These are phyloP conservation scores for Dasypolia templi DNA, from an alignment of 2,888 invertebrate genomes.

Conservation along the genomic window DNA sequence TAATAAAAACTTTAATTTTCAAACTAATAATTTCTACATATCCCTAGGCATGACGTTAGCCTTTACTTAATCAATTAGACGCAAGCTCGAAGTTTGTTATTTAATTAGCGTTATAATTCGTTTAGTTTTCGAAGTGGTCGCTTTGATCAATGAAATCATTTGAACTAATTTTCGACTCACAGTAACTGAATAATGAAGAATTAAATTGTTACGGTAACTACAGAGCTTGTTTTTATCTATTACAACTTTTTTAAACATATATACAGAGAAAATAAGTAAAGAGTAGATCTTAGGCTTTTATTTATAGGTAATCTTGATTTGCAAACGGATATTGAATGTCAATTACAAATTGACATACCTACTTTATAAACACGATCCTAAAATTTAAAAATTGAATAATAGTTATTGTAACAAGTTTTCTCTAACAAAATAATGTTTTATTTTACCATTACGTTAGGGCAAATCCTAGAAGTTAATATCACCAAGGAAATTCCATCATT, in stretches of 20 bases:
- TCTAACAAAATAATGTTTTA: too few relatives aligned
- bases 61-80: neutral
- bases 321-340: too few relatives aligned
- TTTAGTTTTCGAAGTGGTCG: neutral
- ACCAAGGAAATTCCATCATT: too few relatives aligned
- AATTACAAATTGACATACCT: too few relatives aligned
- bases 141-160: slow-evolving; percentile 1
- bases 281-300: neutral
- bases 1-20: neutral
- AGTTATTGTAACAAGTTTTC: too few relatives aligned
- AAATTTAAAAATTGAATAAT: too few relatives aligned
- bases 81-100: neutral
- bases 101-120: neutral
- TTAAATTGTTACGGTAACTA: neutral
- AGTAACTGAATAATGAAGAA: neutral
- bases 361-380: too few relatives aligned
- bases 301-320: neutral
- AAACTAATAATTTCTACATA: neutral
- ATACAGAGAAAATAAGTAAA: neutral
- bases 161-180: neutral
- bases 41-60: neutral
- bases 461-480: too few relatives aligned
- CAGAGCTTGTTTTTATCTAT: neutral
- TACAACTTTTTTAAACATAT: neutral
- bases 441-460: too few relatives aligned